A percentile compares a stretch with the other conserved stretches of the same genome.
These are phyloP conservation scores for Numida meleagris DNA, from an alignment of 2,113 vertebrate genomes.

Conservation along the genomic window DNA sequence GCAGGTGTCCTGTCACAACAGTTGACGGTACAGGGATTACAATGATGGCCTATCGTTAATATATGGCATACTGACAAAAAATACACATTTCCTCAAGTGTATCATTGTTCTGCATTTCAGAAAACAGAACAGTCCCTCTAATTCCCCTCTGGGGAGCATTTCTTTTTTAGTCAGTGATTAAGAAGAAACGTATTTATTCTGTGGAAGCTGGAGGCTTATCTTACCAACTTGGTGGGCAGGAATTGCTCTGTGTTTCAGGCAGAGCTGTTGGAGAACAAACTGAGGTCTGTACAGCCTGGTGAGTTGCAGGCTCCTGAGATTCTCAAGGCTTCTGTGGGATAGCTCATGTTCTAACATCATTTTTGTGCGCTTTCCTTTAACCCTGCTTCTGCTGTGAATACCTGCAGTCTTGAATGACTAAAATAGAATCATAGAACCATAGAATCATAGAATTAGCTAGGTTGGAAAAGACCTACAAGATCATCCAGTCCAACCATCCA, in stretches of 20 bases:
- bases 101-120: background rate
- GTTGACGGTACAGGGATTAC: conserved; percentile 32
- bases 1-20: conserved; percentile 7
- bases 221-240: background rate
- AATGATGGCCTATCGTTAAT: background rate
- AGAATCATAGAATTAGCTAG: too few relatives aligned
- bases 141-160: background rate
- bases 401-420: background rate
- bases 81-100: conserved; percentile 28
- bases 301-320: background rate
- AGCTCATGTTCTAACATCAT: background rate
- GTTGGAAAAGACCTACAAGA: too few relatives aligned
- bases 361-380: background rate
- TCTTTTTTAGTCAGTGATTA: background rate
- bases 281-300: background rate
- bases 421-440: too few relatives aligned
- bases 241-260: background rate
- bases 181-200: background rate
- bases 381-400: background rate
- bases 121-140: conserved; percentile 17
- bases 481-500: too few relatives aligned
- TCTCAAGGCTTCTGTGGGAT: background rate
- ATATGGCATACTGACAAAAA: conserved; percentile 26
- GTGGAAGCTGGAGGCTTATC: background rate
- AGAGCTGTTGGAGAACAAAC: background rate